Evolutionary conservation across 1,140 invertebrate species (phyloP).

Genomic region (Drosophila setifemur): DNA sequence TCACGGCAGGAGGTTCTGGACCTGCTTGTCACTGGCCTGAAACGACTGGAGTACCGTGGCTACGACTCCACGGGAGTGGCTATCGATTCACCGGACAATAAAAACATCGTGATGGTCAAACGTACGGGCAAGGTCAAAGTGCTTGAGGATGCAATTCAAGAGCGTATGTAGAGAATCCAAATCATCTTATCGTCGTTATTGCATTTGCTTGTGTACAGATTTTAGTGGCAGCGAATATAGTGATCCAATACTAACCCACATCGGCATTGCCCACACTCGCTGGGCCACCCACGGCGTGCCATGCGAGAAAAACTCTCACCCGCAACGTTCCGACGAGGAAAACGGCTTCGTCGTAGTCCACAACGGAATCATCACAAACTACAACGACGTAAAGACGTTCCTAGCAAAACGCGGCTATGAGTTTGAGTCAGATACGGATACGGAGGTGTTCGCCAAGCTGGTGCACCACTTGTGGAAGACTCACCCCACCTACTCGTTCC

Average conservation of each 20-base stretch:
- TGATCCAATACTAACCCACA: constrained; percentile 86
- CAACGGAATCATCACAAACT: constrained; percentile 99
- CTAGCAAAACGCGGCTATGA: constrained; percentile 93
- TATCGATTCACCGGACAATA: constrained; percentile 90
- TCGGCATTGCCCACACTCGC: constrained; percentile 98
- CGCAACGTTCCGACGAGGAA: constrained; percentile 94
- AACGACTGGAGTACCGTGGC: constrained; percentile 98
- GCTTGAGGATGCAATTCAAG: constrained; percentile 93
- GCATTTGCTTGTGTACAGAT: constrained; percentile 26
- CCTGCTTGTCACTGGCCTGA: constrained; percentile 96
- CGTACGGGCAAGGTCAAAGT: constrained; percentile 96
- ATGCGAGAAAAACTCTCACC: constrained; percentile 96
- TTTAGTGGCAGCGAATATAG: constrained; percentile 69
- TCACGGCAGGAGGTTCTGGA: constrained; percentile 96
- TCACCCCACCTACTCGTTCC: constrained; percentile 96
- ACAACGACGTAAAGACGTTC: constrained; percentile 98
- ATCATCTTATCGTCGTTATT: background rate
- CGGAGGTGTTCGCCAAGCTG: constrained; percentile 98
- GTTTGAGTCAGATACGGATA: constrained; percentile 99
- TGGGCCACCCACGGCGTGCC: constrained; percentile 99
- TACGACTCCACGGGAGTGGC: constrained; percentile 99
- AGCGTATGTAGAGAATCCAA: constrained; percentile 32
- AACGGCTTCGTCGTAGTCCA: constrained; percentile 98
- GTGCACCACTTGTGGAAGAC: constrained; percentile 95
- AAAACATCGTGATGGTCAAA: constrained; percentile 94